phyloP scores from a whole-genome alignment of 2,888 invertebrate genomes.

The Romanomermis culicivorax region DNA sequence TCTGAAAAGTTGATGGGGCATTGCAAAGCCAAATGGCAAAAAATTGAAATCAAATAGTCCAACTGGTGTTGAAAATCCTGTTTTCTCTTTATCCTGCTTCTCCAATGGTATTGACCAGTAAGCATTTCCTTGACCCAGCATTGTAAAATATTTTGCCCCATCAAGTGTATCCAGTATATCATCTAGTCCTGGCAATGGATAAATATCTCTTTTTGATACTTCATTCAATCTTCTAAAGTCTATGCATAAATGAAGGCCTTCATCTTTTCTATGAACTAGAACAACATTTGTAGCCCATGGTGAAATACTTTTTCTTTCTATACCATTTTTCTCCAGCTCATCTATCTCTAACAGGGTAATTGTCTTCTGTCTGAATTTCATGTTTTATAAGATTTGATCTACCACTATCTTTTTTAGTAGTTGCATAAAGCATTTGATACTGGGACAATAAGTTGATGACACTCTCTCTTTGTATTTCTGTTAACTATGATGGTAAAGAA shows the following conservation, averaged over 20 bases:
- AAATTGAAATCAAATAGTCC: constrained; percentile 17
- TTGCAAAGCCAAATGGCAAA: constrained; percentile 8
- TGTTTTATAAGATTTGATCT: too few species aligned
- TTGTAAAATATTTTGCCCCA: neutral
- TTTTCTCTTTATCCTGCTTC: constrained; percentile 13
- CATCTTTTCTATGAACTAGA: neutral
- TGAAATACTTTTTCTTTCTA: neutral
- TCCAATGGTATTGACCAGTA: constrained; percentile 14
- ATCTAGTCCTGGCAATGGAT: neutral
- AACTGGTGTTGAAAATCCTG: constrained; percentile 14
- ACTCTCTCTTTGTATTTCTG: too few species aligned
- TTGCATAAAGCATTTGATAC: too few species aligned
- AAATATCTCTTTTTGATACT: neutral
- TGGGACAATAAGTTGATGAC: too few species aligned
- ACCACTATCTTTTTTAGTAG: too few species aligned
- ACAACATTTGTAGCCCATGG: neutral
- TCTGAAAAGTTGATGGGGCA: constrained; percentile 16
- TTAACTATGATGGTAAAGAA: too few species aligned
- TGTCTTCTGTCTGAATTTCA: neutral
- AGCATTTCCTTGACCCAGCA: constrained; percentile 1
- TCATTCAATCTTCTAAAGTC: neutral
- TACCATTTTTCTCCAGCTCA: neutral
- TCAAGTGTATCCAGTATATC: neutral
- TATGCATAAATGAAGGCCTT: neutral
- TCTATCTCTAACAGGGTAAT: neutral